Base-by-base conservation (phyloP, 2,113 vertebrate genomes). In the Sialia sialis region DNA sequence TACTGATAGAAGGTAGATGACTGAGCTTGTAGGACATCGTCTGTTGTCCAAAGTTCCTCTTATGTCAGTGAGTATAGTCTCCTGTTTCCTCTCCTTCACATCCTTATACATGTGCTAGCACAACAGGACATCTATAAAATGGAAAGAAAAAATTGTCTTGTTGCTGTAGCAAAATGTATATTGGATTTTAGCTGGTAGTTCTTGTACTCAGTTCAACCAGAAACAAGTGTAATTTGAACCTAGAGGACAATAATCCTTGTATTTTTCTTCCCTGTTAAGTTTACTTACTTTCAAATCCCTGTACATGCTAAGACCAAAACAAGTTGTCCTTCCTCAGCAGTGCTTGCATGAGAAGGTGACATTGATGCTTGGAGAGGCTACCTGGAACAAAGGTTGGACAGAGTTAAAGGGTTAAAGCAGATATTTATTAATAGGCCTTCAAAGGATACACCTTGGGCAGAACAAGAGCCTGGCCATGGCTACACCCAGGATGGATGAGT, bases 1-100 rank as follows among this genome's bases (percentile, higher is more conserved):
- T 39, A 41, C 7, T 70, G 51, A 25, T 12, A 82, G 48, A 43
- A 78, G 6, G 56, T 25, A 77, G 49, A 26, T 41, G 26, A 38
- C 26, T 54, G 63, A 86, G 6, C 21, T 46, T 76, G 29, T 64
- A 23, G 16, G 21, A 46, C 18, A 21, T 8, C 36, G 13, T 67
- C 62, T 63, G 16, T 63, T 4, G 88, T 95, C 94, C 96, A 97
- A 17, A 92, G 93, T 92, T 98, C 90, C 51, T 98, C 96, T 58
- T 98, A 79, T 98, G 97, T 97, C 97, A 97, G 62, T 97, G 97
- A 72, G 86, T 80, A 16, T 97, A 77, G 18, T 32, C 30, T 74
- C 34, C 39, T 60, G 3, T 67, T 87, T 84, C 16, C 10, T 82
- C 44, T 81, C 11, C 94, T 98, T 90, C 96, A 23, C 93, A 95